Base-by-base conservation (phyloP, 1,140 invertebrate species). In the Triops cancriformis region DNA sequence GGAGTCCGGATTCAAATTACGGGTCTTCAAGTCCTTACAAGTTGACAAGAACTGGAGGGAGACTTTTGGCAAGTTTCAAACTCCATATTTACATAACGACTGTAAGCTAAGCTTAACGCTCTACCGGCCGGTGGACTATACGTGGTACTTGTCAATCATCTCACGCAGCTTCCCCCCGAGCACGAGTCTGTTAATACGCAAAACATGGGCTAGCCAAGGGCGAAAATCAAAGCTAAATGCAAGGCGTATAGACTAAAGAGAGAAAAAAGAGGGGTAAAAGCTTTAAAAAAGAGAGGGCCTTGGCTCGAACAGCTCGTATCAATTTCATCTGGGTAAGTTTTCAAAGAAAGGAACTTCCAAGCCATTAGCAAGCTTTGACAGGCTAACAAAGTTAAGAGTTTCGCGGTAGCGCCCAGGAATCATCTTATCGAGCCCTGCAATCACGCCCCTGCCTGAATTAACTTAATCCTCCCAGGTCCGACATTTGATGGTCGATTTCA, bases 301-400 rank as follows among this genome's bases (percentile, higher is more conserved):
- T 64, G 51, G 18, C 51, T 64, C 5, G 23, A 64, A 64, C 51
- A 14, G 51, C 51, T 64, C 18, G 51, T 64, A 64, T 64, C 51
- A 64, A 64, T 64, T 64, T 64, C 51, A 64, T 64, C 51, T 64
- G 51, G 51, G 51, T 64, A 64, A 64, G 51, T 64, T 64, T 45
- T 23, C 51, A 0, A 64, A 64, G 45, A 14, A n/a, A 23, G n/a
- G 51, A 23, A 64, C 14, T 37, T 37, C 51, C 51, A n/a, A 64
- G 18, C 51, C 51, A 64, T 64, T 64, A 64, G 51, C 23, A 23
- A 64, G 51, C 23, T 64, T 64, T 64, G 51, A 64, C 51, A 64
- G 51, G 51, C 51, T 64, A 64, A 64, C 51, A 64, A 64, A 64
- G 51, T 64, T 64, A n/a, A n/a, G 18, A 64, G 51, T 64, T 37